Evolutionary conservation across 1,140 invertebrate genomes (phyloP), one percentile per base, ranked within the genome.

Genomic region (Tetranychus urticae): DNA sequence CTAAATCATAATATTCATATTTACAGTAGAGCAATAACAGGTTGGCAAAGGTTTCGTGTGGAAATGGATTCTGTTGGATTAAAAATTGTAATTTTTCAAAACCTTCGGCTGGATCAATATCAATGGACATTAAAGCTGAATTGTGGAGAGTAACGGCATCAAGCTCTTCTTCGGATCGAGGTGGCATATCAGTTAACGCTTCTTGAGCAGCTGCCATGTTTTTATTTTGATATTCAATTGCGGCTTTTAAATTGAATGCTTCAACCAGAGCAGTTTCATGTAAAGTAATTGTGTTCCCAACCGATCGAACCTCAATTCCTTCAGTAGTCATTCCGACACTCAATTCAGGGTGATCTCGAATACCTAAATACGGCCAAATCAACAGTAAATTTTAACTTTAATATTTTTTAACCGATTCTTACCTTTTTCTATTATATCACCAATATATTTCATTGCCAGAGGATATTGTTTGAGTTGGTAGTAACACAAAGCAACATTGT

Each of bases 111-210:
- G 92, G 86, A 64, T 88, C 85, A 36, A 74, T 75, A 56, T 92
- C 86, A 72, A 94, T 90, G 69, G 94, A 93, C 69, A 96, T 87
- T 6, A 99, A 74, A 0, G 93, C 94, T 76, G 96, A 85, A 71
- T 99, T 99, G 69, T 99, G 96, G 6, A 99, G 76, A 34, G 93
- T 97, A 0, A 99, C 88, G 23, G 92, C 89, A 75, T 99, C 96
- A 61, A 98, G 74, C 76, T 99, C 96, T 70, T 96, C 89, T 73
- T 98, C 93, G 8, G 86, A 83, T 64, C 79, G 63, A 0, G 93
- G 93, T 35, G 96, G 96, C 86, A 99, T 94, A 72, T 98, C 96
- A 0, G 88, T 88, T 54, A 99, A 73, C 0, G 93, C 91, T 75
- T 97, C 92, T 70, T 82, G 79, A 10, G 93, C 89, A 31, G 85